Evolutionary conservation across 2,888 invertebrate species (phyloP).

Genomic region (Hecatera dysodea): DNA sequence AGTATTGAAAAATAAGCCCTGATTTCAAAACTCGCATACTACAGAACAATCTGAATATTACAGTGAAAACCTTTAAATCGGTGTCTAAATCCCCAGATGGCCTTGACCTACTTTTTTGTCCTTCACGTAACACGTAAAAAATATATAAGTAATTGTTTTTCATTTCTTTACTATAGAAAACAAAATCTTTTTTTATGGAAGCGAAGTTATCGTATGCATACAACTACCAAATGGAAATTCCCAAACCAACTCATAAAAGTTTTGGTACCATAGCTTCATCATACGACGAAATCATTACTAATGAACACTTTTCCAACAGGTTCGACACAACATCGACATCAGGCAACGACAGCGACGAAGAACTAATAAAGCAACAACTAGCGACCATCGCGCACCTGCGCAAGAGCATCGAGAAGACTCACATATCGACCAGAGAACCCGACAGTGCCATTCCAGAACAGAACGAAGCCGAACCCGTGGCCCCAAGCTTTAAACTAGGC

Average conservation of each 20-base stretch:
- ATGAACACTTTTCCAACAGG: slow-evolving; percentile 67
- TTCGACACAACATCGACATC: slow-evolving; percentile 92
- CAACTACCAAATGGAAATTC: not conserved
- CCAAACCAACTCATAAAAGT: not conserved
- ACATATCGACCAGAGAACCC: slow-evolving; percentile 81
- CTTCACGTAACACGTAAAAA: not conserved
- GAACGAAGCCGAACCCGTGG: slow-evolving; percentile 82
- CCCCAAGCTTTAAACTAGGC: slow-evolving; percentile 93
- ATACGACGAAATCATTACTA: not conserved
- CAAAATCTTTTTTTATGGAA: no score
- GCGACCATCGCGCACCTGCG: slow-evolving; percentile 85
- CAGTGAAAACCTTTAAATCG: not conserved
- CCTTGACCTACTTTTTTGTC: slow-evolving; percentile 17
- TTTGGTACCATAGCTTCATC: not conserved
- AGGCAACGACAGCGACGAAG: slow-evolving; percentile 93
- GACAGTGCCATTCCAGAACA: slow-evolving; percentile 86
- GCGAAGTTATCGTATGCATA: no score
- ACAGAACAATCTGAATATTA: not conserved
- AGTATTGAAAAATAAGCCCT: no score
- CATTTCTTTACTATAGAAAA: no score
- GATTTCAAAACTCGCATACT: no score
- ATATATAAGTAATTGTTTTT: not conserved
- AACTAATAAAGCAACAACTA: slow-evolving; percentile 80
- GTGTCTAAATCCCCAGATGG: not conserved
- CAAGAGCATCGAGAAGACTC: slow-evolving; percentile 87